A percentile compares a stretch with the other conserved stretches of the same genome.
Conservation (phyloP, 1,140 invertebrate species). For the Drosophila navojoa region DNA sequence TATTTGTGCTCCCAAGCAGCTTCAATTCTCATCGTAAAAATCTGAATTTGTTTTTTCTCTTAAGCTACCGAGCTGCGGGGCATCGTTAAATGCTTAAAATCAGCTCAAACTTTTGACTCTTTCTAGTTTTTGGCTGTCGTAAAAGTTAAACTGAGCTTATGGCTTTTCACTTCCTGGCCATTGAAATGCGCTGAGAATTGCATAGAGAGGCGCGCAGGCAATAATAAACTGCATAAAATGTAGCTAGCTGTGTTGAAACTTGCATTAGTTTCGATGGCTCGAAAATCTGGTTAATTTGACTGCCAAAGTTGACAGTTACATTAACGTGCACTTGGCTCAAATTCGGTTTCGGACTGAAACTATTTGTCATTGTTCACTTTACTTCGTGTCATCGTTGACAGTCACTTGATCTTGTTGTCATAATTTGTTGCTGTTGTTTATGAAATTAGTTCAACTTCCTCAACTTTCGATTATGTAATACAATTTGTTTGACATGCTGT, state of each 20-base stretch:
- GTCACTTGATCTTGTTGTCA: neutral
- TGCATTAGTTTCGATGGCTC: no score
- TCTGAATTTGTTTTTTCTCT: constrained; percentile 2
- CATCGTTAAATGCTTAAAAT: constrained; percentile 29
- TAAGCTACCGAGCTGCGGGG: constrained; percentile 27
- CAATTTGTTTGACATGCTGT: no score
- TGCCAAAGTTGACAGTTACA: neutral
- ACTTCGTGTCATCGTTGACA: neutral
- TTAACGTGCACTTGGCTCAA: neutral
- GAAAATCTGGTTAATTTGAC: neutral
- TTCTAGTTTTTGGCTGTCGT: constrained; percentile 2
- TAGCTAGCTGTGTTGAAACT: no score
- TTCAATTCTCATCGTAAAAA: constrained; percentile 41
- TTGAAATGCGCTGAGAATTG: constrained; percentile 12
- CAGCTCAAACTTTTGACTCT: neutral
- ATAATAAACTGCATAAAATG: neutral
- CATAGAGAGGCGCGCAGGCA: constrained; percentile 13
- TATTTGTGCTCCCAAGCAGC: constrained; percentile 42
- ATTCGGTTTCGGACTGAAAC: no score
- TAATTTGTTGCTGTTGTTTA: neutral
- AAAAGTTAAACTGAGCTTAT: constrained; percentile 10
- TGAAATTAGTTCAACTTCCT: no score
- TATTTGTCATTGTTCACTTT: neutral
- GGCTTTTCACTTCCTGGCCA: constrained; percentile 40
- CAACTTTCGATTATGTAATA: no score